phyloP scores from a whole-genome alignment of 1,140 invertebrate genomes.

The Cydia splendana region DNA sequence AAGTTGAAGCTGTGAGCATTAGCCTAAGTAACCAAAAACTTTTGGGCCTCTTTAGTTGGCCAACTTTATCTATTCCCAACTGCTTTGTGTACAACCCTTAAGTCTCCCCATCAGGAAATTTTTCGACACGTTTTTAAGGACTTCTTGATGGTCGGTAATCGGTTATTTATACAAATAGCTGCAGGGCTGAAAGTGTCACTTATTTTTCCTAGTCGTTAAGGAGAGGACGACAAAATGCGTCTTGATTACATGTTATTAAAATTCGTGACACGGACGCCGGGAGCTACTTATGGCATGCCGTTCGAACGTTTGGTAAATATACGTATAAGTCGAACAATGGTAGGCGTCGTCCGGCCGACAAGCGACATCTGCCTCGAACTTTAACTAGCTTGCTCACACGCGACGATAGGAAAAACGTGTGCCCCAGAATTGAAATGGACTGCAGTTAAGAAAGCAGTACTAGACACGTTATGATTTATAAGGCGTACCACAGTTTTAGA shows the following conservation, averaged over 20 bases:
- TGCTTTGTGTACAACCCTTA: background rate
- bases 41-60: too few relatives aligned
- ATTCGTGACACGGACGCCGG: slow-evolving; percentile 30
- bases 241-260: slow-evolving; percentile 32
- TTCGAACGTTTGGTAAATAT: slow-evolving; percentile 31
- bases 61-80: too few relatives aligned
- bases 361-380: slow-evolving; percentile 41
- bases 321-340: slow-evolving; percentile 39
- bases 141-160: background rate
- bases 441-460: slow-evolving; percentile 25
- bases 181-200: background rate
- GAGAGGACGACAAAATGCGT: slow-evolving; percentile 13
- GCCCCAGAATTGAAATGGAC: slow-evolving; percentile 22
- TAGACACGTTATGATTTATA: slow-evolving; percentile 11
- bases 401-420: slow-evolving; percentile 33
- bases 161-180: background rate
- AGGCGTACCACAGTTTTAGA: background rate
- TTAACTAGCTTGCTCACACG: slow-evolving; percentile 41
- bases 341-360: slow-evolving; percentile 34
- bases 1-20: too few relatives aligned
- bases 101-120: background rate
- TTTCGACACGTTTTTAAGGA: background rate
- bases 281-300: slow-evolving; percentile 24
- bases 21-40: too few relatives aligned
- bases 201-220: background rate